phyloP scores from a whole-genome alignment of 2,113 vertebrate genomes.

The Monarcha castaneiventris region DNA sequence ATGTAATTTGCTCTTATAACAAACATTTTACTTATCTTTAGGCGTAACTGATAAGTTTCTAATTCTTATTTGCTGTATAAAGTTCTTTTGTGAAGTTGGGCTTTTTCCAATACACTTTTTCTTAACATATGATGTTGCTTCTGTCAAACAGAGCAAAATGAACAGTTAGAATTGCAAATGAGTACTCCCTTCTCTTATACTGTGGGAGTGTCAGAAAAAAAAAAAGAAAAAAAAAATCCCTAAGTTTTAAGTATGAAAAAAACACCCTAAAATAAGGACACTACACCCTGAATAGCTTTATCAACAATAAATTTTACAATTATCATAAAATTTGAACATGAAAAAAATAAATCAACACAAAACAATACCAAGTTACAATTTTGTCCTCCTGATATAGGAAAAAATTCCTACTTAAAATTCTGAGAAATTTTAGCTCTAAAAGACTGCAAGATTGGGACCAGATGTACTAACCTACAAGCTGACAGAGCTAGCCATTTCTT shows the following conservation, averaged over 20 bases:
- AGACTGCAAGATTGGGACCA: not conserved
- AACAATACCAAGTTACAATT: not conserved
- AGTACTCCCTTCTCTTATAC: not conserved
- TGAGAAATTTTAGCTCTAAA: not conserved
- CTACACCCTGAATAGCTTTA: not conserved
- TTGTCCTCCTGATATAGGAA: not conserved
- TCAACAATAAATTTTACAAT: not conserved
- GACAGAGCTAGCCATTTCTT: not conserved
- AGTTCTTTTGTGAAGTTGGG: not conserved
- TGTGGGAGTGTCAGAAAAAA: not conserved
- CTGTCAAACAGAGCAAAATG: not conserved
- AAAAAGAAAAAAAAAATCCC: fast-evolving
- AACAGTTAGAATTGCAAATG: not conserved
- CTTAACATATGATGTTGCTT: not conserved
- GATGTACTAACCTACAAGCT: not conserved
- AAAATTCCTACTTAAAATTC: not conserved
- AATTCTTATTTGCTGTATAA: not conserved
- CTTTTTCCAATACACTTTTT: not conserved
- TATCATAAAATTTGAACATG: not conserved
- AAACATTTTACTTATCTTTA: not conserved
- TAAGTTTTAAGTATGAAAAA: not conserved
- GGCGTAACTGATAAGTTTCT: not conserved
- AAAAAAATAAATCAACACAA: not conserved
- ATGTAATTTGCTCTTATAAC: constrained; percentile 1
- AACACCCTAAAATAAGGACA: not conserved